phyloP scores from a whole-genome alignment of 2,888 invertebrate genomes.

The Cremastobaeus sp. region DNA sequence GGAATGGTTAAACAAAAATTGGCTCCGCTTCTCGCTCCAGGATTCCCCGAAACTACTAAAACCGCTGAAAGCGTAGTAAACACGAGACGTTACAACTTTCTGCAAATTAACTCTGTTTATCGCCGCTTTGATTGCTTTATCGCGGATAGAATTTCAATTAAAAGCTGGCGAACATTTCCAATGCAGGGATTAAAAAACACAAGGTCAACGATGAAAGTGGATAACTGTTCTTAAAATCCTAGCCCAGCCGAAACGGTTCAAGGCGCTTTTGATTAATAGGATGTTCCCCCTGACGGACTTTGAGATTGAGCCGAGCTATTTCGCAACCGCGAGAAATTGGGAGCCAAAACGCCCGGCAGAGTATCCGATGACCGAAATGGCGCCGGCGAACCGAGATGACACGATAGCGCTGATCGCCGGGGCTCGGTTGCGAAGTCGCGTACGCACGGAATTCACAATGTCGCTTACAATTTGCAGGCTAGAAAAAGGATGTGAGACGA shows the following conservation, averaged over 20 bases:
- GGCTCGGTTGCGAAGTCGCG: conserved; percentile 30
- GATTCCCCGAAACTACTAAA: conserved; percentile 10
- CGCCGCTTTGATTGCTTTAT: no score
- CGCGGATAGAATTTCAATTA: neutral
- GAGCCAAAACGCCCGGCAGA: no score
- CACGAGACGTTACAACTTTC: conserved; percentile 1
- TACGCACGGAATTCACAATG: conserved; percentile 33
- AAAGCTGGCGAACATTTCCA: neutral
- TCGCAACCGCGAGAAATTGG: no score
- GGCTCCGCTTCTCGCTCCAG: neutral
- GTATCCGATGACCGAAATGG: conserved; percentile 22
- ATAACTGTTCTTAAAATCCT: no score
- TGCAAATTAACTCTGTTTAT: neutral
- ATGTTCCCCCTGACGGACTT: no score
- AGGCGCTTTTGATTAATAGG: no score
- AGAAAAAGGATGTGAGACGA: conserved; percentile 55
- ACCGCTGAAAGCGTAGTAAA: neutral
- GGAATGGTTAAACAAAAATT: no score
- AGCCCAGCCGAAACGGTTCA: no score
- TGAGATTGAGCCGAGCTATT: no score
- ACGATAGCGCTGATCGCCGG: conserved; percentile 25
- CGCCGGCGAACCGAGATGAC: conserved; percentile 25
- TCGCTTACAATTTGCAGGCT: conserved; percentile 45
- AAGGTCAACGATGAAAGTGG: no score
- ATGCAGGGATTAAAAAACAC: conserved; percentile 22